These are phyloP conservation scores for Gonioctena quinquepunctata DNA, from an alignment of 1,140 invertebrate genomes.

Conservation along the genomic window DNA sequence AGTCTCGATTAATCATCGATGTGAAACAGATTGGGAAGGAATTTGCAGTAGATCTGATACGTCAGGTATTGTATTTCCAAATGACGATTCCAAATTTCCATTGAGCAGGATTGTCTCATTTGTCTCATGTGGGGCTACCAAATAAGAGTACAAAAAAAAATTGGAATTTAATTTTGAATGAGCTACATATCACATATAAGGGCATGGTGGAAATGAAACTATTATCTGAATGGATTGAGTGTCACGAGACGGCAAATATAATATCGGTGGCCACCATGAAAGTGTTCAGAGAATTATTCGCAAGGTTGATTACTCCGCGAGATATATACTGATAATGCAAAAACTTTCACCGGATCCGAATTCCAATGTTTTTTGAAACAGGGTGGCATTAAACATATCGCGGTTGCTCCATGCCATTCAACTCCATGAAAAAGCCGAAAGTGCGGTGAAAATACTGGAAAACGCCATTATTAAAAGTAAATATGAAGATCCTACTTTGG, in stretches of 20 bases:
- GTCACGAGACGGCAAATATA: background rate
- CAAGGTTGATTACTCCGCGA: slow-evolving; percentile 15
- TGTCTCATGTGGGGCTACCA: slow-evolving; percentile 38
- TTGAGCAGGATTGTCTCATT: background rate
- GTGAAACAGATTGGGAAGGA: background rate
- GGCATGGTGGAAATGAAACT: slow-evolving; percentile 58
- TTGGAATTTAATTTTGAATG: slow-evolving; percentile 41
- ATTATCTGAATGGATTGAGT: background rate
- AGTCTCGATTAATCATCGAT: background rate
- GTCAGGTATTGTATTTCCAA: too few species aligned
- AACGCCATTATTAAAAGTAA: background rate
- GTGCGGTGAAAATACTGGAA: slow-evolving; percentile 11
- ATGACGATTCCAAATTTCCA: too few species aligned
- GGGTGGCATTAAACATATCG: background rate
- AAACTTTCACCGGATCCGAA: slow-evolving; percentile 22
- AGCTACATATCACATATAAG: slow-evolving; percentile 54
- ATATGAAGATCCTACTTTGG: background rate
- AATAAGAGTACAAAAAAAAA: slow-evolving; percentile 50
- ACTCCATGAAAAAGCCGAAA: slow-evolving; percentile 8
- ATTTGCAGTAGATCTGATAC: background rate
- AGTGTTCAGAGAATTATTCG: slow-evolving; percentile 18
- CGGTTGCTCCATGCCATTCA: slow-evolving; percentile 1
- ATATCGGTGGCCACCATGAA: slow-evolving; percentile 26
- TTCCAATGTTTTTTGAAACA: slow-evolving; percentile 23
- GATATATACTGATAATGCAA: slow-evolving; percentile 22